A percentile compares a stretch with the other conserved stretches of the same genome.
phyloP scores from a whole-genome alignment of 2,888 invertebrate genomes.

The Agrochola macilenta region DNA sequence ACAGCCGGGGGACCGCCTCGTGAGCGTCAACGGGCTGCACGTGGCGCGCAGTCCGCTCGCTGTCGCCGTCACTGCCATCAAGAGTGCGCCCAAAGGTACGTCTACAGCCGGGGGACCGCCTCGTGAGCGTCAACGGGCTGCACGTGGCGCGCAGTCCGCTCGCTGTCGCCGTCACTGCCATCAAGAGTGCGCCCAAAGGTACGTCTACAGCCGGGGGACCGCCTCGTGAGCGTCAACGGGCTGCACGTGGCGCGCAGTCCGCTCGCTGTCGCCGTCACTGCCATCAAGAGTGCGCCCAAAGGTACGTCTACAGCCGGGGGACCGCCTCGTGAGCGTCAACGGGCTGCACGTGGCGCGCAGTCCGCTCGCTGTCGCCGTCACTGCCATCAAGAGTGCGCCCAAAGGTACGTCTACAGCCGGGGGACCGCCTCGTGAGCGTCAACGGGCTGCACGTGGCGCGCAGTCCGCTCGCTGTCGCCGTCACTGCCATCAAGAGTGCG shows the following conservation, averaged over 20 bases:
- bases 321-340: conserved; percentile 96
- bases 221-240: conserved; percentile 95
- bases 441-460: conserved; percentile 95
- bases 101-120: conserved; percentile 97
- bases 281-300: conserved; percentile 93
- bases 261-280: conserved; percentile 96
- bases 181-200: conserved; percentile 92
- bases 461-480: conserved; percentile 95
- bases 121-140: conserved; percentile 95
- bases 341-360: conserved; percentile 94
- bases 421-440: conserved; percentile 95
- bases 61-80: conserved; percentile 96
- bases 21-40: conserved; percentile 95
- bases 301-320: conserved; percentile 95
- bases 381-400: conserved; percentile 95
- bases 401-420: conserved; percentile 93
- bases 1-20: conserved; percentile 96
- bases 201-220: conserved; percentile 96
- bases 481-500: conserved; percentile 96
- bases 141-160: conserved; percentile 94
- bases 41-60: conserved; percentile 95
- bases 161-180: conserved; percentile 96
- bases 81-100: conserved; percentile 91
- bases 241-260: conserved; percentile 94
- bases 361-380: conserved; percentile 96